phyloP scores from a whole-genome alignment of 2,888 invertebrate genomes.

The Callinectes sapidus region DNA sequence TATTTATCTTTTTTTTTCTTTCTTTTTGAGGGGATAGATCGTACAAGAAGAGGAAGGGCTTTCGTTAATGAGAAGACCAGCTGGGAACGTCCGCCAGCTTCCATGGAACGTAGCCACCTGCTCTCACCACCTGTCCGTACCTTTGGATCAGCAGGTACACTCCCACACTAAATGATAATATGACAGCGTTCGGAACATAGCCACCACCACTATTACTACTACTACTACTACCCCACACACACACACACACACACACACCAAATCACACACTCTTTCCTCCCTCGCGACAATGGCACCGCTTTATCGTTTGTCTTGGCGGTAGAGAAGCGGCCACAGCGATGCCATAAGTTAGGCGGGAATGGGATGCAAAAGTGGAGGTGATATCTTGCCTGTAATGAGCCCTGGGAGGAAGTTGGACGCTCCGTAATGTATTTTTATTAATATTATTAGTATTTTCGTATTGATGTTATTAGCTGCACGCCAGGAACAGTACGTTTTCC shows the following conservation, averaged over 20 bases:
- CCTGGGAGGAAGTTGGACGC: background rate
- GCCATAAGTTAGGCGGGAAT: background rate
- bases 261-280: background rate
- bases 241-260: conserved; percentile 20
- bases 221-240: background rate
- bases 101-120: background rate
- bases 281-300: background rate
- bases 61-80: background rate
- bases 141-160: background rate
- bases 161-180: background rate
- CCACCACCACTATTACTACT: background rate
- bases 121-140: background rate
- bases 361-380: conserved; percentile 8
- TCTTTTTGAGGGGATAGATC: background rate
- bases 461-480: background rate
- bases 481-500: background rate
- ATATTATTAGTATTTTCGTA: conserved; percentile 2
- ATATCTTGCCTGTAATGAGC: conserved; percentile 21
- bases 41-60: background rate
- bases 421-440: conserved; percentile 8
- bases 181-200: background rate
- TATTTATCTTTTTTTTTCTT: background rate
- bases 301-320: background rate
- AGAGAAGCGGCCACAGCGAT: background rate
- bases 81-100: background rate